Evolutionary conservation across 2,113 vertebrate species (phyloP).

Genomic region (Ictidomys tridecemlineatus): DNA sequence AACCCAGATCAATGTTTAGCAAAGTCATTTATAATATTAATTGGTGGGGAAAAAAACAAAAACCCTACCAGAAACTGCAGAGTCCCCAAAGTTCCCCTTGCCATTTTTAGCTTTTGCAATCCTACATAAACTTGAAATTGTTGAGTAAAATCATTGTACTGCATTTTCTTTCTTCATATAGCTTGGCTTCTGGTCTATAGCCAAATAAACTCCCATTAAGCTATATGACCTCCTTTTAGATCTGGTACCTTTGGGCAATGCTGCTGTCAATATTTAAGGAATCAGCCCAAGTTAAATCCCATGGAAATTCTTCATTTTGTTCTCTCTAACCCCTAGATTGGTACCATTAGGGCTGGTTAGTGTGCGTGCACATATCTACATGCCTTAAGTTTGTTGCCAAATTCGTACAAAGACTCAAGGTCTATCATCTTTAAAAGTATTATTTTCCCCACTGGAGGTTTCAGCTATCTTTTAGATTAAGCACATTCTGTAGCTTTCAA

Average conservation of each 20-base stretch:
- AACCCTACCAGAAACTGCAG: not conserved
- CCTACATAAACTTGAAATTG: not conserved
- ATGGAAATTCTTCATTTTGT: constrained; percentile 25
- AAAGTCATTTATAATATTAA: not conserved
- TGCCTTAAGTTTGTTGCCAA: not conserved
- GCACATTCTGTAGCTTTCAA: not conserved
- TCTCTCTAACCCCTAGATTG: not conserved
- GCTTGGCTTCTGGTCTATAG: not conserved
- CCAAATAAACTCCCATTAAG: not conserved
- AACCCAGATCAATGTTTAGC: not conserved
- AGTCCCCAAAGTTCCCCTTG: not conserved
- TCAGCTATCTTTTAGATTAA: not conserved
- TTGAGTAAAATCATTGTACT: not conserved
- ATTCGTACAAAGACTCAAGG: not conserved
- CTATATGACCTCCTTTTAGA: not conserved
- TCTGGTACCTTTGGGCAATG: not conserved
- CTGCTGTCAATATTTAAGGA: constrained; percentile 32
- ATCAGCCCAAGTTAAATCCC: not conserved
- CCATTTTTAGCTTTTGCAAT: not conserved
- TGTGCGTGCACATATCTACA: fast-evolving
- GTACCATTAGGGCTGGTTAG: not conserved
- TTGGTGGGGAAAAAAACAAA: not conserved
- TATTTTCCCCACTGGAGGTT: not conserved
- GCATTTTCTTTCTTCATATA: not conserved
- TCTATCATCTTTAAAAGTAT: not conserved